These are phyloP conservation scores for Cephus sareptanus DNA, from an alignment of 2,888 invertebrate species.

Conservation along the genomic window DNA sequence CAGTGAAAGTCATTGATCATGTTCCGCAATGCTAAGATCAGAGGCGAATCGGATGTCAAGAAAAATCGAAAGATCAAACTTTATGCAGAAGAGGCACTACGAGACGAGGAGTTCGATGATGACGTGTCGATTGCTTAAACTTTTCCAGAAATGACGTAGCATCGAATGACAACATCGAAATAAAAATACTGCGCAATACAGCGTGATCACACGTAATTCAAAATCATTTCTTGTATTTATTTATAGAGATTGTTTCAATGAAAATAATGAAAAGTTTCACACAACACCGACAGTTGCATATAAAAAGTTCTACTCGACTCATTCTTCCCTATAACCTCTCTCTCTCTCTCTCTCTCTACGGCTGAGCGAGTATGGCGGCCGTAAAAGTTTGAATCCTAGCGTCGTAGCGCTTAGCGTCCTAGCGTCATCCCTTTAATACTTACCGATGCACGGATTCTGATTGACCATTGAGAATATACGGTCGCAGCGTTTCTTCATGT, in stretches of 20 bases:
- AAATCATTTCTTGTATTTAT: constrained; percentile 16
- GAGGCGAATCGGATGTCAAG: too few species aligned
- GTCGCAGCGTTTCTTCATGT: constrained; percentile 89
- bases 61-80: too few species aligned
- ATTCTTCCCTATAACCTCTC: not conserved
- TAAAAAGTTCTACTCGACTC: not conserved
- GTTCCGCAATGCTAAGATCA: not conserved
- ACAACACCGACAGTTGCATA: constrained; percentile 36
- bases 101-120: not conserved
- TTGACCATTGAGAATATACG: constrained; percentile 89
- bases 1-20: constrained; percentile 19
- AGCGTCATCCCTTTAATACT: constrained; percentile 65
- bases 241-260: constrained; percentile 18
- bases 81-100: not conserved
- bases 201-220: not conserved
- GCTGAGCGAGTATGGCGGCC: not conserved
- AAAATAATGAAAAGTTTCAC: constrained; percentile 21
- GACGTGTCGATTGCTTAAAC: not conserved
- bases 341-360: not conserved
- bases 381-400: not conserved
- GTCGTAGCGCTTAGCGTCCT: too few species aligned
- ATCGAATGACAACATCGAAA: not conserved
- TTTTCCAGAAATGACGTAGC: not conserved
- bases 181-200: not conserved
- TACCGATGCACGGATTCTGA: constrained; percentile 94